Conservation (phyloP, 2,113 vertebrate species). For the Bettongia penicillata region DNA sequence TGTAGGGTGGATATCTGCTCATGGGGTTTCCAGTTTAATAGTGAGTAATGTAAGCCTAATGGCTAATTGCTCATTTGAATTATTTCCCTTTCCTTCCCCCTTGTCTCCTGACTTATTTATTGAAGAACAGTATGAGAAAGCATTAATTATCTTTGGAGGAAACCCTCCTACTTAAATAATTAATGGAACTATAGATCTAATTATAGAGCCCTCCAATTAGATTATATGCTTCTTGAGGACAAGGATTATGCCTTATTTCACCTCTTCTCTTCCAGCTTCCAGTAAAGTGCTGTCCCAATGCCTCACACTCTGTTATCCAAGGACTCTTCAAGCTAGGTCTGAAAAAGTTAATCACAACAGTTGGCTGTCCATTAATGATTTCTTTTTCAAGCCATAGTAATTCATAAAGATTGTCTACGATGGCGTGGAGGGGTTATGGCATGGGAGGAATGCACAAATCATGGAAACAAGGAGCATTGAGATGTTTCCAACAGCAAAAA, state of each 20-base stretch:
- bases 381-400: background rate
- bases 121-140: too few species aligned
- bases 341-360: background rate
- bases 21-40: background rate
- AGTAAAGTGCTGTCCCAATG: background rate
- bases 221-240: background rate
- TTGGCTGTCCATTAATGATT: background rate
- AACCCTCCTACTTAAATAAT: background rate
- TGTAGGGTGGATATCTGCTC: background rate
- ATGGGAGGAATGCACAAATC: background rate
- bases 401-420: background rate
- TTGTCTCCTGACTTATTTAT: background rate
- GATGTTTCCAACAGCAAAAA: background rate
- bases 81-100: background rate
- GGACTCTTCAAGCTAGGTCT: background rate
- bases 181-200: background rate
- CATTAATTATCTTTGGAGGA: background rate
- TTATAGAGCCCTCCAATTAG: background rate
- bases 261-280: background rate
- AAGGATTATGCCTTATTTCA: background rate
- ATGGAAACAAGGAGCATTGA: background rate
- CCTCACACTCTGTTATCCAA: background rate
- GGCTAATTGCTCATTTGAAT: background rate
- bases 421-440: background rate
- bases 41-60: background rate